Evolutionary conservation across 1,140 invertebrate species (phyloP).

Genomic region (Pseudobourletiella spinata): DNA sequence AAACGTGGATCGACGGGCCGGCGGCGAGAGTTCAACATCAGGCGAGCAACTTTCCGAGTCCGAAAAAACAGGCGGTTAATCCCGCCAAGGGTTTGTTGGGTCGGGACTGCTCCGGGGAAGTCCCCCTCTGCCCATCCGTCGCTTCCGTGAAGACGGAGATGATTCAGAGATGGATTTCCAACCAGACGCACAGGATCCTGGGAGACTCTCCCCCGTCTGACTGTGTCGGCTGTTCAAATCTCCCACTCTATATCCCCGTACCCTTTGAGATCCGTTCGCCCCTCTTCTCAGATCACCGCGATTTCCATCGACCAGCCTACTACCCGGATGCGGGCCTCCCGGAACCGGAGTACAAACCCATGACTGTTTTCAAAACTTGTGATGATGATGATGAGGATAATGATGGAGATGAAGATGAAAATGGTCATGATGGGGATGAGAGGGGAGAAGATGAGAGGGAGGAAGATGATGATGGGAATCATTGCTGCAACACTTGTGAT

Average conservation of each 20-base stretch:
- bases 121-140: conserved; percentile 16
- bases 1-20: conserved; percentile 89
- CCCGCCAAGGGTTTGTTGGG: conserved; percentile 39
- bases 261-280: neutral
- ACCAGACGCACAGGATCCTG: conserved; percentile 49
- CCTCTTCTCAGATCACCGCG: neutral
- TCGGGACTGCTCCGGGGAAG: conserved; percentile 45
- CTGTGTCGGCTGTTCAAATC: neutral
- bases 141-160: conserved; percentile 45
- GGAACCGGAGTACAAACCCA: conserved; percentile 47
- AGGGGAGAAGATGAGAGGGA: neutral
- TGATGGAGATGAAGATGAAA: conserved; percentile 7
- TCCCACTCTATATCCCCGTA: conserved; percentile 1
- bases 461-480: neutral
- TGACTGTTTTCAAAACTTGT: conserved; percentile 53
- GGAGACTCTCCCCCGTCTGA: conserved; percentile 5
- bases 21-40: conserved; percentile 37
- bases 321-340: neutral
- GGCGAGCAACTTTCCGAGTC: conserved; percentile 35
- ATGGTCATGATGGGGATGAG: neutral
- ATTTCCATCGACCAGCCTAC: neutral
- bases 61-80: conserved; percentile 36
- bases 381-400: conserved; percentile 45
- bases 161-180: conserved; percentile 88
- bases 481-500: too few species aligned